These are phyloP conservation scores for Phaethornis superciliosus DNA, from an alignment of 2,113 vertebrate genomes.

Conservation along the genomic window DNA sequence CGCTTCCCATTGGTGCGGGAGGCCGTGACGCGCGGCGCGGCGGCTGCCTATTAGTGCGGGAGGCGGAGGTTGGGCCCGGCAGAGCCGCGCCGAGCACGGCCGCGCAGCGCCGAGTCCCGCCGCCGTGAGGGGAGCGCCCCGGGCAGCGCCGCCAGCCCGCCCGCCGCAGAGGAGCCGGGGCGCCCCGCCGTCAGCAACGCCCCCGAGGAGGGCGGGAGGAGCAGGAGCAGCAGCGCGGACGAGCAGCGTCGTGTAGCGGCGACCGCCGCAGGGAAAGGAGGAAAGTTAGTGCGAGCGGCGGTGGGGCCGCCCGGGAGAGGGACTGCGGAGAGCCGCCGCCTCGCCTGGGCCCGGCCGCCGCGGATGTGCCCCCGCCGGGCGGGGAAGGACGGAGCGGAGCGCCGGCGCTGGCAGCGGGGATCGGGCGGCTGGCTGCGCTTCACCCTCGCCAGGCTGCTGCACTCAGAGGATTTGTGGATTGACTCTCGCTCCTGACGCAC, in stretches of 20 bases:
- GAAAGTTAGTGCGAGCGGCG: constrained; percentile 15
- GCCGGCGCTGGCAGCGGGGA: neutral
- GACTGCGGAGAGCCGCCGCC: constrained; percentile 7
- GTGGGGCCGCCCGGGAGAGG: neutral
- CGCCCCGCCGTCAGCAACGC: neutral
- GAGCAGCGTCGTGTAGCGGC: neutral
- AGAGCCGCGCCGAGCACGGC: neutral
- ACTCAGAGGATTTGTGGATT: constrained; percentile 20
- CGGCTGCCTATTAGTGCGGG: constrained; percentile 27
- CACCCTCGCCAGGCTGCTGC: constrained; percentile 5
- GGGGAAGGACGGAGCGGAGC: constrained; percentile 25
- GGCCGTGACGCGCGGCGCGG: constrained; percentile 10
- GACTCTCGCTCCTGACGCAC: constrained; percentile 22
- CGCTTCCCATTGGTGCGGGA: constrained; percentile 24
- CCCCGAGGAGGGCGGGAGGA: neutral
- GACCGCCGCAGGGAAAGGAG: neutral
- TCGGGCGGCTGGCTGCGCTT: constrained; percentile 20
- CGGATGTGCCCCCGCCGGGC: constrained; percentile 19
- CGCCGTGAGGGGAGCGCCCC: constrained; percentile 3
- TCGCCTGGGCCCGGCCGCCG: neutral
- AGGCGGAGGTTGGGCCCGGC: neutral
- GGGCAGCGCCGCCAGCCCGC: neutral
- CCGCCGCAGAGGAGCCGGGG: neutral
- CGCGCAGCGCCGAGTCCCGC: neutral
- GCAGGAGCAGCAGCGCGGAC: neutral